These are phyloP conservation scores for Nomada flava DNA, from an alignment of 2,888 invertebrate species.

Conservation along the genomic window DNA sequence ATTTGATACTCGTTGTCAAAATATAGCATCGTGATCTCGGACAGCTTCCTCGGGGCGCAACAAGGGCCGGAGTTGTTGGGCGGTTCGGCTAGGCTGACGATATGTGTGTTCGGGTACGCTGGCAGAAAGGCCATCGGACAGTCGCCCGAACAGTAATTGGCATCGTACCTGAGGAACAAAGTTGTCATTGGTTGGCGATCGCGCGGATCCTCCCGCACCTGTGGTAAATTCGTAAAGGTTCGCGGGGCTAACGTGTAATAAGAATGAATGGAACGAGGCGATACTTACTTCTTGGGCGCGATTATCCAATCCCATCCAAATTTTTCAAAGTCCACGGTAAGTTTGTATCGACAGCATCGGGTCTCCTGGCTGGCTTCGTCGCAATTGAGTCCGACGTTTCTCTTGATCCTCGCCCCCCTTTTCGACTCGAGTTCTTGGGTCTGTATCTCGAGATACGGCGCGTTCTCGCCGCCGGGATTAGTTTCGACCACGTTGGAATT, in stretches of 20 bases:
- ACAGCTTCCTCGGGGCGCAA: conserved; percentile 95
- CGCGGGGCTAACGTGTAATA: not conserved
- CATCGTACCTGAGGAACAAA: conserved; percentile 88
- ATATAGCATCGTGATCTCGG: conserved; percentile 95
- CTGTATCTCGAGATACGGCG: conserved; percentile 87
- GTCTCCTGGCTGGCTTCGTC: conserved; percentile 92
- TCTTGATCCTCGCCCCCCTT: conserved; percentile 88
- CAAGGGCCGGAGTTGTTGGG: conserved; percentile 94
- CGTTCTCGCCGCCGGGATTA: conserved; percentile 87
- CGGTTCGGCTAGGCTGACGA: conserved; percentile 92
- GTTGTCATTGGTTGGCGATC: conserved; percentile 2
- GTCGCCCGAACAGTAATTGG: conserved; percentile 98
- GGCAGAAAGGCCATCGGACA: conserved; percentile 95
- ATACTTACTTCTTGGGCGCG: conserved; percentile 91
- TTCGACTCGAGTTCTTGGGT: conserved; percentile 85
- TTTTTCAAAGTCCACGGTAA: conserved; percentile 96
- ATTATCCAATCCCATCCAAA: conserved; percentile 99
- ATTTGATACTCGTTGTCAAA: conserved; percentile 95
- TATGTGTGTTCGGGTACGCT: conserved; percentile 94
- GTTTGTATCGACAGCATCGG: conserved; percentile 96
- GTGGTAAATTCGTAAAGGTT: not conserved
- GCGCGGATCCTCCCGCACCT: no score
- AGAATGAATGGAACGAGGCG: no score
- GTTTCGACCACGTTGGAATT: conserved; percentile 87
- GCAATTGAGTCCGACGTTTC: conserved; percentile 93